phyloP scores from a whole-genome alignment of 2,113 vertebrate species.

The Pomatorhinus ruficollis region DNA sequence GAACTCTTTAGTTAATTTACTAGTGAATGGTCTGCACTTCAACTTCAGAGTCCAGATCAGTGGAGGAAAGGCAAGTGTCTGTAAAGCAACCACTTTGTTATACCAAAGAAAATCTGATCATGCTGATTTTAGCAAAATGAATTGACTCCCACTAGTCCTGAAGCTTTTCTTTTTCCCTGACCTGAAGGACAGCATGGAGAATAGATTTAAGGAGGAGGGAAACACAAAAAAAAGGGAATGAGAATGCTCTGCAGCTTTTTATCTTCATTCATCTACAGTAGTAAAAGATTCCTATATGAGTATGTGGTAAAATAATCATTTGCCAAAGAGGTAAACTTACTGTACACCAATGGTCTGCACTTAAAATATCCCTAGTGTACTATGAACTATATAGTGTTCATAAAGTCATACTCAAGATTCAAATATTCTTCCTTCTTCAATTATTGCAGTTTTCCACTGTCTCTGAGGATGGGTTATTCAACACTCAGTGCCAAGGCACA shows the following conservation, averaged over 20 bases:
- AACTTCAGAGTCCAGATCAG: not conserved
- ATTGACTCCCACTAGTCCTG: not conserved
- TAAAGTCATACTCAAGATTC: slow-evolving; percentile 66
- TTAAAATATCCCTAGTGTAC: slow-evolving; percentile 71
- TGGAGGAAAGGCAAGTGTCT: not conserved
- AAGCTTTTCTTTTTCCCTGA: not conserved
- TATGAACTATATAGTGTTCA: slow-evolving; percentile 59
- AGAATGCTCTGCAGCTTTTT: slow-evolving; percentile 9
- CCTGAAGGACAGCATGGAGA: not conserved
- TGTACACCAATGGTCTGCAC: slow-evolving; percentile 52
- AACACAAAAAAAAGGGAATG: not conserved
- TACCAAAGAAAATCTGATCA: not conserved
- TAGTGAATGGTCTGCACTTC: not conserved
- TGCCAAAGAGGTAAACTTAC: slow-evolving; percentile 74
- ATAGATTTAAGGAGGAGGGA: not conserved
- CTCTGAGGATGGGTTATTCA: slow-evolving; percentile 59
- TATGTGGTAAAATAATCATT: slow-evolving; percentile 71
- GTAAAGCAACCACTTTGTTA: not conserved
- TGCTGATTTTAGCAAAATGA: not conserved
- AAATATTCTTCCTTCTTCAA: slow-evolving; percentile 69
- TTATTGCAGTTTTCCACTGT: slow-evolving; percentile 66
- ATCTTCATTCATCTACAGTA: slow-evolving; percentile 52
- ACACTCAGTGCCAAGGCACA: slow-evolving; percentile 52
- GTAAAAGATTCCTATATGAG: slow-evolving; percentile 59
- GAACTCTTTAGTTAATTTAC: not conserved